Conservation (phyloP, 2,113 vertebrate species). For the Murina feae region DNA sequence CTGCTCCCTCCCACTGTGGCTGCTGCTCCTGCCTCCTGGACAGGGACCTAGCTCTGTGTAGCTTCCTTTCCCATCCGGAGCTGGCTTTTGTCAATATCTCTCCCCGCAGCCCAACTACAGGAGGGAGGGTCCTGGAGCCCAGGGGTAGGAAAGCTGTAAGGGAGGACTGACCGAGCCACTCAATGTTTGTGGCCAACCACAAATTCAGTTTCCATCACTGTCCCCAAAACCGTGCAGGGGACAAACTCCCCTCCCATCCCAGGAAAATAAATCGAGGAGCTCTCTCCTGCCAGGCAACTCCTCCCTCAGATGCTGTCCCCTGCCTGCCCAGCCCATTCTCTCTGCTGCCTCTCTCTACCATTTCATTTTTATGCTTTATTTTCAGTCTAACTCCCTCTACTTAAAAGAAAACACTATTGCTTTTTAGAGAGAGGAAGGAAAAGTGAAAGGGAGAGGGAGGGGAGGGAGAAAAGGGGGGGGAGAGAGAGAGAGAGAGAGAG, state of each 20-base stretch:
- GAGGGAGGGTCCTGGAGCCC: background rate
- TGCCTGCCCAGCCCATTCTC: background rate
- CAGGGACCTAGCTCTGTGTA: constrained; percentile 55
- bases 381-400: background rate
- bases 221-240: background rate
- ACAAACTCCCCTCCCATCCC: background rate
- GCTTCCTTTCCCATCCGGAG: background rate
- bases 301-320: background rate
- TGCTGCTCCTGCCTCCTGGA: constrained; percentile 70
- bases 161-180: background rate
- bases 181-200: background rate
- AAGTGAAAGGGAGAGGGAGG: too few relatives aligned
- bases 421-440: too few relatives aligned
- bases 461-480: too few relatives aligned
- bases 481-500: too few relatives aligned
- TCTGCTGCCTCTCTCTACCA: background rate
- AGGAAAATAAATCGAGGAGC: constrained; percentile 11
- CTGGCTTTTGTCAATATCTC: constrained; percentile 33
- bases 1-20: constrained; percentile 71
- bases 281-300: background rate
- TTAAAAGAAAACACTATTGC: background rate
- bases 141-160: background rate
- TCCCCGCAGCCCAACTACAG: background rate
- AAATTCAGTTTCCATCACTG: background rate
- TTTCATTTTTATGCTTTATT: constrained; percentile 12